Base-by-base conservation (phyloP, 2,797 vertebrate species). In the Tolypeutes matacus region DNA sequence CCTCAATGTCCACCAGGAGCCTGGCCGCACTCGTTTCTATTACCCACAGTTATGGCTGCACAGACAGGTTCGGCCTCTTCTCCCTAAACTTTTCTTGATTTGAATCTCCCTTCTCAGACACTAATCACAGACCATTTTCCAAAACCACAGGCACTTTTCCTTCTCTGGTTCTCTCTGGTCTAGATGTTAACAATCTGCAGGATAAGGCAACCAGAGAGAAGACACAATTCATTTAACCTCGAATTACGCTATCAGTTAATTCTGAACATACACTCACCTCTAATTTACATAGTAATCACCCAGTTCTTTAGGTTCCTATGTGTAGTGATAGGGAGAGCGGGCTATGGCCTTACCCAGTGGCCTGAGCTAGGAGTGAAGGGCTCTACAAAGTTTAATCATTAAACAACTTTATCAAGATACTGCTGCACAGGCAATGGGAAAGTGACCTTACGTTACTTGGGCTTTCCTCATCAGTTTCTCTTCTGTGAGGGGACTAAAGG, bases 381-480 rank as follows among this genome's bases (percentile, higher is more conserved):
- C 23, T 42, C 10, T 51, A 49, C 64, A 39, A 58, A 92, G 75
- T 72, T 95, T 91, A 95, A 96, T 93, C 65, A 89, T 86, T 92
- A 87, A 86, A 72, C 6, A 17, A 27, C 25, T 84, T 78, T 75
- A 36, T 72, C 14, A 84, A 65, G 65, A 72, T 62, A 73, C 7
- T 69, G 36, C 12, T 84, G 76, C 20, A 92, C 18, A 18, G 69
- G 39, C 92, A 23, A 51, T 31, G 49, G 69, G 77, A 94, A 83
- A 91, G 76, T 73, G 4, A 84, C 62, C 18, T 77, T 42, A 83
- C 27, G 42, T 82, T 82, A 77, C 34, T 31, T 46, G 58, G 53
- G 12, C 67, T 81, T 86, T 65, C n/a, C 42, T 73, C 8, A 84
- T 17, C 13, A n/a, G 13, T 72, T 13, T 80, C 56, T 91, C 53